Evolutionary conservation across 2,888 invertebrate species (phyloP), one percentile per base, ranked within the genome.

Genomic region (Papilio elwesi): DNA sequence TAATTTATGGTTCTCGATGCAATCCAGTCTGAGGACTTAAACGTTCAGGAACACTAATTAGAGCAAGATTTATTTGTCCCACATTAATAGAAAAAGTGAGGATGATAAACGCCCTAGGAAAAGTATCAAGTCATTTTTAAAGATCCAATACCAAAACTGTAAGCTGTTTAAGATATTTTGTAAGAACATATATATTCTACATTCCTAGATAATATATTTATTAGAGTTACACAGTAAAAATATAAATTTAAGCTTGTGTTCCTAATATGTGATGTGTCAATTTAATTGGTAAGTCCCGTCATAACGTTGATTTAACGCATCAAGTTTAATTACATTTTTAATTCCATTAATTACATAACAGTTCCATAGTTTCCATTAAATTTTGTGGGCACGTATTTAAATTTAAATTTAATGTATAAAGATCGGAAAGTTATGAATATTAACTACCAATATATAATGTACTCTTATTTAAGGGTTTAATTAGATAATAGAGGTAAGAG

Each of bases 251-350:
- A 55, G 26, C 10, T 57, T 57, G 0, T 43, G 43, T 43, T 7
- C 43, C 43, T 43, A 36, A 8, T 7, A 13, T 13, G 15, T 15
- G 43, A 15, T 43, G n/a, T 43, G 64, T 65, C 48, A 26, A 48
- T 15, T 55, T 48, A 36, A 70, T 55, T 38, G 36, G 53, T 70
- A 55, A 16, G 48, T 55, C 36, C 49, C 49, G 36, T 63, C 11
- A 65, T 26, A 36, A 65, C 26, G 70, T 5, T 70, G 53, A 70
- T 65, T 65, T 55, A 57, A 65, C 65, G 49, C 49, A 57, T 49
- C 12, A n/a, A 49, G 49, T 16, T 65, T 70, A 36, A 70, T 57
- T 57, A 38, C 55, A 26, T n/a, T n/a, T n/a, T n/a, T n/a, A n/a
- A n/a, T n/a, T n/a, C n/a, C n/a, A n/a, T n/a, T n/a, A 13, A 12